Evolutionary conservation across 2,797 vertebrate genomes (phyloP), one percentile per base, ranked within the genome.

Genomic region (Tachyglossus aculeatus): DNA sequence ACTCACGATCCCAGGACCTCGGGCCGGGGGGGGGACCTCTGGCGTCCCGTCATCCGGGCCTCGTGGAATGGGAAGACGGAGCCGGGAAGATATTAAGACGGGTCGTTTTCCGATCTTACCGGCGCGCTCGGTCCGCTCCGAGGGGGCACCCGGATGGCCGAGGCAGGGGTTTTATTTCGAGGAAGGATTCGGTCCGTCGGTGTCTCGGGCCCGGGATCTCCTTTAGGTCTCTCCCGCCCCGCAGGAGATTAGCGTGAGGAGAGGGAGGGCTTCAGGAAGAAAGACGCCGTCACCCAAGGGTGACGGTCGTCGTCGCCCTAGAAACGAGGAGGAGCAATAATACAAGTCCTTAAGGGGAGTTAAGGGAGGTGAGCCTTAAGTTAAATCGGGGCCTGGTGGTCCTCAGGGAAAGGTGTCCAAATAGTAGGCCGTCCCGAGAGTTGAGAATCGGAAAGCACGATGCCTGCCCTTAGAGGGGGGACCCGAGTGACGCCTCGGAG

Each of bases 161-260:
- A 55, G 8, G 6, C 10, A 37, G 51, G 63, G 47, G 47, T 44
- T 65, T 65, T 59, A 45, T 51, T 80, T 58, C 41, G 52, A 69
- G 67, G 67, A 66, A 64, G 67, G 66, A 74, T 67, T 74, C 82
- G 48, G 16, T 67, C 50, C 48, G 61, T 73, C 71, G 14, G 22
- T 4, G 62, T 68, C 78, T 14, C 24, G 75, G 80, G 72, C 67
- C 85, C 83, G 80, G 85, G 82, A 80, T 83, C 74, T 74, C 72
- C 79, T 71, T 87, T 85, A 85, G 85, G 85, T n/a, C 78, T 81
- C 79, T 84, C n/a, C n/a, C n/a, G n/a, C n/a, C n/a, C n/a, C n/a
- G n/a, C n/a, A n/a, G 80, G 84, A 84, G 84, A 74, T 84, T n/a
- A 82, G 74, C 74, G 71, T 81, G 67, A 45, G 59, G 45, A n/a